Percentiles rank a stretch among this genome's conserved stretches.
Evolutionary conservation across 2,113 vertebrate species (phyloP).

Genomic region (Garra rufa): DNA sequence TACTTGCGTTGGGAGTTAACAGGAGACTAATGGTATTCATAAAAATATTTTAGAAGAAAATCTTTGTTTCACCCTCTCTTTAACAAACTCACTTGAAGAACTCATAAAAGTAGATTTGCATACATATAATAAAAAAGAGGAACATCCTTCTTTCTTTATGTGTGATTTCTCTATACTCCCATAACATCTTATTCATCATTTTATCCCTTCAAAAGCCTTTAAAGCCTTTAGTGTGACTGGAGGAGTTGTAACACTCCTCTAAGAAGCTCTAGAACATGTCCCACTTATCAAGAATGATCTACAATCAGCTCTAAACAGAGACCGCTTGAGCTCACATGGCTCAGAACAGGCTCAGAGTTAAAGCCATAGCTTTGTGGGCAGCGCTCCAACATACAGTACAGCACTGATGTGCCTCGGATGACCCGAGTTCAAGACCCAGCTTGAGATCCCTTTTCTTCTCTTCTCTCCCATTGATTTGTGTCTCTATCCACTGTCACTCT

Average conservation of each 20-base stretch:
- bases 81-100: not conserved
- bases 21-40: constrained; percentile 20
- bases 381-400: not conserved
- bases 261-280: not conserved
- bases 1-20: too few species aligned
- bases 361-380: not conserved
- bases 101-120: not conserved
- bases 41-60: not conserved
- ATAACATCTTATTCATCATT: not conserved
- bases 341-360: not conserved
- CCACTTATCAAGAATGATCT: not conserved
- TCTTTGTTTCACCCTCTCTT: not conserved
- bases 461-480: not conserved
- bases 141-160: not conserved
- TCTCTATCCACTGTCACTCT: not conserved
- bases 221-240: not conserved
- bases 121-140: not conserved
- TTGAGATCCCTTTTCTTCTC: not conserved
- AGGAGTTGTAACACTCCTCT: not conserved
- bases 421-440: not conserved
- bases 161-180: constrained; percentile 5
- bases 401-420: not conserved
- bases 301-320: constrained; percentile 10
- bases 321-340: not conserved
- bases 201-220: constrained; percentile 11